Base-by-base conservation (phyloP, 2,797 vertebrate species). In the Sebastolobus alascanus region DNA sequence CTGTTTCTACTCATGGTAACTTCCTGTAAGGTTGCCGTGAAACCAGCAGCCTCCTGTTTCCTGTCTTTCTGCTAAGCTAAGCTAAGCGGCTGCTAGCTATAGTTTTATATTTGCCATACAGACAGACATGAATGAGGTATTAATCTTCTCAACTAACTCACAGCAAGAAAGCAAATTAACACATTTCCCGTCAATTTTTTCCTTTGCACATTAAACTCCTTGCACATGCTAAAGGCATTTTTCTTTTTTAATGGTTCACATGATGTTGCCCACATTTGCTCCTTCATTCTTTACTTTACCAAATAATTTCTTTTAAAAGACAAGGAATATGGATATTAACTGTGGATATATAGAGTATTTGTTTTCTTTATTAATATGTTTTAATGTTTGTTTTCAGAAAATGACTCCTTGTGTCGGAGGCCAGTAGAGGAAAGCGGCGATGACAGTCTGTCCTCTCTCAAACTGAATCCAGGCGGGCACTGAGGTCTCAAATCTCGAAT, bases 341-440 rank as follows among this genome's bases (percentile, higher is more conserved):
- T 29, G 2, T 52, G 8, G 8, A 71, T 61, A 6, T 67, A 46
- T 9, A 46, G 6, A 58, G 16, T 18, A n/a, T 37, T 18, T 37
- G 8, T 37, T n/a, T 25, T 65, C 25, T 58, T 29, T 55, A 38
- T 55, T 60, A 65, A 64, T 64, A 38, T 14, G 27, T 13, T 69
- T 60, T 46, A 4, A 29, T 74, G 40, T 84, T 72, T 75, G 14
- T 73, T 84, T 84, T 10, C 85, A 95, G 93, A 35, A 40, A 70
- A 84, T 1, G 93, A 94, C 16, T 92, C 91, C 1, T 3, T 82
- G 72, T 96, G 79, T 72, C 74, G 88, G 22, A 91, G 54, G 6
- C 95, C 95, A 25, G 91, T 96, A n/a, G 94, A 95, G 68, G 96
- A 96, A 87, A 94, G 90, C 5, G 94, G 95, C 0, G 84, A 92